Evolutionary conservation across 37 sponge, comb jelly and placozoan species (phyloP).

Genomic region (Geodia barretti): DNA sequence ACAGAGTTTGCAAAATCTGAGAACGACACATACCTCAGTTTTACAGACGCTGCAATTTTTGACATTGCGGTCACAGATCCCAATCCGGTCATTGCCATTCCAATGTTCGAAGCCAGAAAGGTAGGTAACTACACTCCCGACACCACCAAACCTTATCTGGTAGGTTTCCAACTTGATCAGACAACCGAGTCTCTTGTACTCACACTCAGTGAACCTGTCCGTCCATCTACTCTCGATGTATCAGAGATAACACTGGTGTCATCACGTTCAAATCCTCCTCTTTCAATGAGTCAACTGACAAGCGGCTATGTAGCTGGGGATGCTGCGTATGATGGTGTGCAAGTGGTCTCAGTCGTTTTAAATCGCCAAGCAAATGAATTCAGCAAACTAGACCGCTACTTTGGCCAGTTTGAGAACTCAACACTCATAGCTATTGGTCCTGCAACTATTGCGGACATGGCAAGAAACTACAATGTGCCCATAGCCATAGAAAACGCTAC

Average conservation of each 20-base stretch:
- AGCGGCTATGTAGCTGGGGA: slow-evolving; percentile 43
- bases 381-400: slow-evolving; percentile 57
- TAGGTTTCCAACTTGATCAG: slow-evolving; percentile 60
- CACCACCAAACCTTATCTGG: slow-evolving; percentile 59
- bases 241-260: slow-evolving; percentile 64
- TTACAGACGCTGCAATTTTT: slow-evolving; percentile 42
- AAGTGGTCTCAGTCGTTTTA: slow-evolving; percentile 30
- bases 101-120: slow-evolving; percentile 38
- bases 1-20: slow-evolving; percentile 74
- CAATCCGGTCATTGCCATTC: slow-evolving; percentile 58
- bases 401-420: slow-evolving; percentile 35
- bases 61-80: slow-evolving; percentile 74
- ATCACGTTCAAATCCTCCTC: background rate
- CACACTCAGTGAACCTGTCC: slow-evolving; percentile 80
- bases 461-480: slow-evolving; percentile 56
- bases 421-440: slow-evolving; percentile 65
- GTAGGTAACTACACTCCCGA: slow-evolving; percentile 65
- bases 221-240: slow-evolving; percentile 72
- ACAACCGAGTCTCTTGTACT: slow-evolving; percentile 53
- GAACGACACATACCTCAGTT: slow-evolving; percentile 66
- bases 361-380: slow-evolving; percentile 44
- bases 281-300: background rate
- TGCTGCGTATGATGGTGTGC: slow-evolving; percentile 48
- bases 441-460: slow-evolving; percentile 74
- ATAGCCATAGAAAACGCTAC: slow-evolving; percentile 33